Percentiles rank a stretch among this genome's conserved stretches.
phyloP scores from a whole-genome alignment of 2,113 vertebrate genomes.

The Axis porcinus region DNA sequence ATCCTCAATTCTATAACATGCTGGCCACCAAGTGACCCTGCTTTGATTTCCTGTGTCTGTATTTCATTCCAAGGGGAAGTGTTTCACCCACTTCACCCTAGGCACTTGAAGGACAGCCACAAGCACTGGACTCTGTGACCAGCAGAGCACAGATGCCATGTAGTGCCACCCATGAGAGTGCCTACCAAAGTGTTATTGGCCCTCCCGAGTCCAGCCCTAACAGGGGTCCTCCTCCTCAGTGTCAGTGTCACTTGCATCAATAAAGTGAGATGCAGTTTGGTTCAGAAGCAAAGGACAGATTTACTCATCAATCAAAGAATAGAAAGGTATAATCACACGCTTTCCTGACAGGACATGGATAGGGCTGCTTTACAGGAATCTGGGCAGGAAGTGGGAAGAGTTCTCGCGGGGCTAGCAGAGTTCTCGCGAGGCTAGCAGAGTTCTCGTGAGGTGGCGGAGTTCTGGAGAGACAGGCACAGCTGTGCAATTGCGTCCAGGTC shows the following conservation, averaged over 20 bases:
- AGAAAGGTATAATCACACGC: neutral
- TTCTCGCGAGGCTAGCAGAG: neutral
- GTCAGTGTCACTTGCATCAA: neutral
- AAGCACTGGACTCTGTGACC: neutral
- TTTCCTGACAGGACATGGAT: neutral
- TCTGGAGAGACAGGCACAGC: neutral
- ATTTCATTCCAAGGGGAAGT: neutral
- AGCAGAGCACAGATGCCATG: neutral
- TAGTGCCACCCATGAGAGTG: neutral
- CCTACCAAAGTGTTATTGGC: neutral
- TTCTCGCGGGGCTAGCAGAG: neutral
- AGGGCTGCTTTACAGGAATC: neutral
- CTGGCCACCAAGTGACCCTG: neutral
- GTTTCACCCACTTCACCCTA: neutral
- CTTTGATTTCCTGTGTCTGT: neutral
- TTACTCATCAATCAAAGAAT: neutral
- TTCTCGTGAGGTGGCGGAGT: neutral
- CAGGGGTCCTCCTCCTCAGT: neutral
- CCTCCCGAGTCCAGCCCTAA: neutral
- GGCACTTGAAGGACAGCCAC: neutral
- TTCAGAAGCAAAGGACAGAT: neutral
- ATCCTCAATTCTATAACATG: neutral
- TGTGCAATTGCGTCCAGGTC: neutral
- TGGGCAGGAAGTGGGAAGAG: neutral
- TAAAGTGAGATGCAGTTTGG: neutral